These are phyloP conservation scores for Perdita meconis DNA, from an alignment of 2,888 invertebrate genomes.

Conservation along the genomic window DNA sequence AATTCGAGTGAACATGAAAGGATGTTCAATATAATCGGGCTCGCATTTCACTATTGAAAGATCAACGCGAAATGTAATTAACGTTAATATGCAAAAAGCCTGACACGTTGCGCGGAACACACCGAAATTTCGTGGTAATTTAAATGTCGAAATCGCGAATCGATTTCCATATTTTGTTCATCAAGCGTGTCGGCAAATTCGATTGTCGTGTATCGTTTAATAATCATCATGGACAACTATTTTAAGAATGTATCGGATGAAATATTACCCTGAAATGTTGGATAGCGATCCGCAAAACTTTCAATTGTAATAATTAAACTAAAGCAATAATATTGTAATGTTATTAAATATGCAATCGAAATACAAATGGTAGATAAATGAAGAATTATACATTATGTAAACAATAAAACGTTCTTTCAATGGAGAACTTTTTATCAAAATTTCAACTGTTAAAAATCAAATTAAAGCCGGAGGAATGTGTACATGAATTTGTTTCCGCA, in stretches of 20 bases:
- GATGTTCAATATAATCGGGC: constrained; percentile 49
- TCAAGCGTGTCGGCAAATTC: constrained; percentile 35
- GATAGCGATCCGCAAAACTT: background rate
- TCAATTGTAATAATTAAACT: too few species aligned
- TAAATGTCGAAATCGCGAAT: constrained; percentile 42
- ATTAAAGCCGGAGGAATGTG: too few species aligned
- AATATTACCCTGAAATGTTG: background rate
- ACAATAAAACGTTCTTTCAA: too few species aligned
- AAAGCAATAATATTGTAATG: too few species aligned
- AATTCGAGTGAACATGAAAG: constrained; percentile 18
- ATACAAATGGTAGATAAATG: too few species aligned
- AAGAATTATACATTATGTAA: too few species aligned
- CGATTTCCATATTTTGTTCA: constrained; percentile 24
- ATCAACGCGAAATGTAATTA: constrained; percentile 49
- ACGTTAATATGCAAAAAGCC: constrained; percentile 40
- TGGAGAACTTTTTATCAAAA: too few species aligned
- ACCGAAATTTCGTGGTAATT: constrained; percentile 52
- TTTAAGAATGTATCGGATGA: background rate
- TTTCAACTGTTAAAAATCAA: too few species aligned
- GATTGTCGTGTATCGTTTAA: constrained; percentile 40
- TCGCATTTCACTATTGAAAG: constrained; percentile 46
- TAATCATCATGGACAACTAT: constrained; percentile 10
- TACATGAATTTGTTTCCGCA: background rate
- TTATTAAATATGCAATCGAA: too few species aligned
- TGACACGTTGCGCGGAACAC: constrained; percentile 24